Evolutionary conservation across 35 echinoderm and acorn worm species (phyloP), one percentile per base, ranked within the genome.

Genomic region (Apostichopus californicus): DNA sequence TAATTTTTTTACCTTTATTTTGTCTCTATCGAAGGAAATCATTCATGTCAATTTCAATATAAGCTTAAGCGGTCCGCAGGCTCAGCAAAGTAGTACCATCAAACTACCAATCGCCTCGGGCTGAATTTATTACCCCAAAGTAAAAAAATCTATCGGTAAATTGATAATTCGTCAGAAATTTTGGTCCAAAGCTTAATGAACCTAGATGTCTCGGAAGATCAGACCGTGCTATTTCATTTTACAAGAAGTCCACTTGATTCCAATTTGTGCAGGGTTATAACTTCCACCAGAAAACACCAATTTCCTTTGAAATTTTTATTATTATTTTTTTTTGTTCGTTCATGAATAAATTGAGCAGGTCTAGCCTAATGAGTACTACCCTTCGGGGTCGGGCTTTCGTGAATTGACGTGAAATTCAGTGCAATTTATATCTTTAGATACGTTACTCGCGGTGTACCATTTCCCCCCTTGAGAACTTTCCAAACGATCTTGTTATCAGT

Each of bases 81-180:
- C 71, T 20, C 71, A 75, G 71, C 71, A 75, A 18, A 18, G 13
- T 75, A 75, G 71, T 75, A 75, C 71, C 71, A 75, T 75, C 13
- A 75, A 22, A 75, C 17, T 75, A 75, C 20, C 71, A 75, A 20
- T 22, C 20, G 71, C 71, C 71, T 75, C 15, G 6, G 71, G 71
- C 71, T 18, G 24, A 75, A 75, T 75, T 75, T 75, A 75, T 75
- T 75, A 75, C 14, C 71, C 17, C 34, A 46, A 46, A 46, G 34
- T 2, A 85, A n/a, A 14, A 85, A 81, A 85, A 85, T 85, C 81
- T 85, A 85, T 85, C 81, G 58, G 25, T 85, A 23, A 85, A 85
- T 85, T 85, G 55, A 58, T 85, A 85, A 85, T 85, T 85, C 81
- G 81, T 5, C 60, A 85, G 20, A 34, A 34, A 58, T 58, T 85